Conservation (phyloP, 2,113 vertebrate genomes). For the Gymnorhina tibicen region DNA sequence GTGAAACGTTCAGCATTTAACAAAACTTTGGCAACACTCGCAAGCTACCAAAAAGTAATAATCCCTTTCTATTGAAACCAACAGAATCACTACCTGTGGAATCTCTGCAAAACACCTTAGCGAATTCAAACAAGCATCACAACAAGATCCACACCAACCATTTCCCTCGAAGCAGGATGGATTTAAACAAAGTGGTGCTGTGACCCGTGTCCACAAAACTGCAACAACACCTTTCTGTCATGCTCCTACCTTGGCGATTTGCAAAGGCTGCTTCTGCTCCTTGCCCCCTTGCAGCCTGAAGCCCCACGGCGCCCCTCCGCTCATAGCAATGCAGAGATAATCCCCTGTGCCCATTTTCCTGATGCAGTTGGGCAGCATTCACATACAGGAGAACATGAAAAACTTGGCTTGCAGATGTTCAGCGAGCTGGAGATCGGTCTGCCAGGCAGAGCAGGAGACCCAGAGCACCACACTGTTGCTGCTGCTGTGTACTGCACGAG, state of each 20-base stretch:
- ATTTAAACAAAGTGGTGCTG: not conserved
- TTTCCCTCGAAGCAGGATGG: not conserved
- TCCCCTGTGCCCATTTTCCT: constrained; percentile 89
- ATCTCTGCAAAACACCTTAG: not conserved
- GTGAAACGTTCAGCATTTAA: not conserved
- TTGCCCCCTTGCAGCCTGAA: constrained; percentile 86
- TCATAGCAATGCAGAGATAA: constrained; percentile 89
- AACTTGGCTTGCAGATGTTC: constrained; percentile 16
- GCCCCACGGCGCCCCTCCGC: constrained; percentile 91
- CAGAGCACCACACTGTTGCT: constrained; percentile 49
- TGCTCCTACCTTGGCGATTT: constrained; percentile 86
- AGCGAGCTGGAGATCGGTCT: not conserved
- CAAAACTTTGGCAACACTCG: not conserved
- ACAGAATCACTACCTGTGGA: not conserved
- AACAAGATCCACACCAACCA: not conserved
- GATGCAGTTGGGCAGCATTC: constrained; percentile 49
- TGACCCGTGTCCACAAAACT: not conserved
- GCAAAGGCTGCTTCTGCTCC: constrained; percentile 80
- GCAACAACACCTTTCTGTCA: not conserved
- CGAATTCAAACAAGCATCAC: not conserved
- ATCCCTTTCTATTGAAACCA: not conserved
- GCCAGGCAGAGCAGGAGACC: constrained; percentile 23
- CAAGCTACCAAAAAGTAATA: not conserved
- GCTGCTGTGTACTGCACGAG: constrained; percentile 43
- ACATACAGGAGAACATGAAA: not conserved